Evolutionary conservation across 2,888 invertebrate genomes (phyloP).

Genomic region (Eumacrocentrus americanus): DNA sequence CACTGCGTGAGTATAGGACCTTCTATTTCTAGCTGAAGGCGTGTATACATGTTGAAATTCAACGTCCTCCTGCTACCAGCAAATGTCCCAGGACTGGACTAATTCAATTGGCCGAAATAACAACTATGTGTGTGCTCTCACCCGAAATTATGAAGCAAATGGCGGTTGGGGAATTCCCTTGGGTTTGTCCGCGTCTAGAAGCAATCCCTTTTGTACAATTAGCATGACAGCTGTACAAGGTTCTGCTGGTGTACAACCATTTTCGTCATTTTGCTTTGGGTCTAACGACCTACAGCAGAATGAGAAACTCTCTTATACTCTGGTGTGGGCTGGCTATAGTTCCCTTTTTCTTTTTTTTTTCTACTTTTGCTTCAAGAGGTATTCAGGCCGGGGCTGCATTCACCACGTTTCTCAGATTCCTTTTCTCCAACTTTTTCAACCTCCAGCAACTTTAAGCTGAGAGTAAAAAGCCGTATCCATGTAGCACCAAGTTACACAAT

Average conservation of each 20-base stretch:
- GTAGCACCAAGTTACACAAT: no score
- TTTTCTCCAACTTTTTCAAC: constrained; percentile 10
- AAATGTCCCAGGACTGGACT: constrained; percentile 27
- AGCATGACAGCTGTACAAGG: constrained; percentile 28
- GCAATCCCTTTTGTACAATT: constrained; percentile 36
- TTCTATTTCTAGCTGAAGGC: no score
- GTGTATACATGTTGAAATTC: not conserved
- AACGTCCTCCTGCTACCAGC: not conserved
- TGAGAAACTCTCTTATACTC: not conserved
- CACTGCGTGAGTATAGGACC: no score
- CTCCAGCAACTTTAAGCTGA: not conserved
- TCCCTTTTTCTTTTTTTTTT: not conserved
- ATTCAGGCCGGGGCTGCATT: constrained; percentile 5
- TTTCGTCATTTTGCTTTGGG: not conserved
- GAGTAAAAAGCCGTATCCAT: constrained; percentile 1
- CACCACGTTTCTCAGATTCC: constrained; percentile 14
- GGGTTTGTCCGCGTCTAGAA: constrained; percentile 26
- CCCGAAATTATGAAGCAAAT: constrained; percentile 40
- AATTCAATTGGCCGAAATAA: constrained; percentile 39
- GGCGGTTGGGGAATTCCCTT: constrained; percentile 26
- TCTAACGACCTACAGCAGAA: not conserved
- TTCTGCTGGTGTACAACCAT: constrained; percentile 25
- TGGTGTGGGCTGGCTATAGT: not conserved
- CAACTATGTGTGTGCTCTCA: constrained; percentile 19
- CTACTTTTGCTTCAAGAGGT: not conserved